Evolutionary conservation across 2,888 invertebrate species (phyloP), one percentile per base, ranked within the genome.

Genomic region (Macropis europaea): DNA sequence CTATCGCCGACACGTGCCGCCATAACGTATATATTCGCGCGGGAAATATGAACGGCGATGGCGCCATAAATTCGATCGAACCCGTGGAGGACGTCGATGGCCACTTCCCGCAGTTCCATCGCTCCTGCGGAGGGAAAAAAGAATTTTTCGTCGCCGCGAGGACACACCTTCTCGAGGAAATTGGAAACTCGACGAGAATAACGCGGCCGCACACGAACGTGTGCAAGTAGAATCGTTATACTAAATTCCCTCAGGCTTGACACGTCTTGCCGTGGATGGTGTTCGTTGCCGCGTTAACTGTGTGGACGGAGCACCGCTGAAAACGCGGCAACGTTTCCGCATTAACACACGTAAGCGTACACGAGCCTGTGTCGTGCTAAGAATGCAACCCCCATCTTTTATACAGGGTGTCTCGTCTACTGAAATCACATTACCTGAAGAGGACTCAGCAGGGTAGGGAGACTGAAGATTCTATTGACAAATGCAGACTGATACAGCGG

Each of bases 291-390:
- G 64, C 74, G 69, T 77, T 69, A 77, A 28, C 56, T 62, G 28
- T 24, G 45, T 43, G 50, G 60, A 19, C 38, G 60, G 69, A 15
- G 47, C 40, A 19, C 45, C 52, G 53, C 60, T 59, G 66, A 56
- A 59, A 81, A 67, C 67, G 76, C 67, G 60, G 79, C 71, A 73
- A 72, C 73, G 61, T 76, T 81, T 73, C 67, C 66, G 74, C 80
- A 81, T 81, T 80, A 80, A 62, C 69, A 42, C 71, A 69, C 34
- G 69, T n/a, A n/a, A n/a, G n/a, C 67, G 30, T 24, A 32, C 42
- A 15, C 38, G 48, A 26, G 17, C 38, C n/a, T 22, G 15, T 30
- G 15, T 15, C 26, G 4, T 5, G 11, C 17, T 15, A 38, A 40
- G 19, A 71, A 53, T 42, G 53, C 15, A 9, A n/a, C 43, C 2